Evolutionary conservation across 2,113 vertebrate species (phyloP), one percentile per base, ranked within the genome.

Genomic region (Electrona antarctica): DNA sequence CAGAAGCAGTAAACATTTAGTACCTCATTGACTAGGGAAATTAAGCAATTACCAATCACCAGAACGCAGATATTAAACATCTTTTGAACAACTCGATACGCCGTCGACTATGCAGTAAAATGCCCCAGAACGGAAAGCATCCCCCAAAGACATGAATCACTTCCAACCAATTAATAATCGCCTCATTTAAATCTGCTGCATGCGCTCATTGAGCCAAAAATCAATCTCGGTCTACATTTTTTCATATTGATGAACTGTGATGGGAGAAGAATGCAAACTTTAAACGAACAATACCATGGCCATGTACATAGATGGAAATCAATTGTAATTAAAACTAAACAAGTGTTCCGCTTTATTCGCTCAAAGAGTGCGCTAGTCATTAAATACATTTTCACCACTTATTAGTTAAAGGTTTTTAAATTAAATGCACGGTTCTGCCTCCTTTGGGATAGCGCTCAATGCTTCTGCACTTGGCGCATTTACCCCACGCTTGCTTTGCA

Each of bases 321-420:
- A 94, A 95, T 95, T 93, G 92, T 96, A 95, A 96, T 96, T 96
- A 95, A 95, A 95, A 95, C 85, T 86, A 93, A 93, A 95, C 94
- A 95, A 94, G 92, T 93, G 92, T 93, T 95, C 83, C 67, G 88
- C 91, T 95, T 94, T 90, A 89, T 92, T 90, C 88, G 57, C 85
- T 93, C 90, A 93, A 93, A 95, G 92, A 92, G 86, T 82, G 88
- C 64, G 70, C 78, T 88, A 85, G 89, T 93, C 92, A 94, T 95
- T 95, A 95, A 95, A 94, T 91, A 92, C 85, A 93, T 93, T 92
- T 92, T 93, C 92, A 93, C 87, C 90, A 90, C 89, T 92, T 95
- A 95, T 95, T 93, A 94, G 90, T 94, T 94, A 84, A 93, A 92
- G 85, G 88, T 90, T 94, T 92, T 41, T 89, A 91, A 92, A 90